Evolutionary conservation across 2,888 invertebrate species (phyloP), one percentile per base, ranked within the genome.

Genomic region (Xanthorhoe spadicearia): DNA sequence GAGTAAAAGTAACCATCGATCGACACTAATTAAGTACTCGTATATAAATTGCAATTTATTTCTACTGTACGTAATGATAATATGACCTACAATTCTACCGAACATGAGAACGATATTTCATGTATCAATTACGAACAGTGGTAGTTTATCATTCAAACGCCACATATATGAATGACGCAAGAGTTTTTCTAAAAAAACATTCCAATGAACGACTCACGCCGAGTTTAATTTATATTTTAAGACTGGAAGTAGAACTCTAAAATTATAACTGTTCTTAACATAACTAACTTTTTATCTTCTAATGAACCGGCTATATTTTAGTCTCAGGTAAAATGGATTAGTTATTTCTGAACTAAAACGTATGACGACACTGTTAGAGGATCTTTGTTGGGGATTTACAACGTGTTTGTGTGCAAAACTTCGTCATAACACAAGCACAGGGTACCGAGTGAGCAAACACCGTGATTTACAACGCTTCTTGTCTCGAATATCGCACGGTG

Each of bases 401-500:
- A 49, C 17, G 19, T 49, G 43, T 3, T 56, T 55, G 51, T 54
- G 49, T 70, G 60, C 62, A 64, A 73, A 69, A 71, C 70, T 67
- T 70, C 64, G 55, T 61, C 70, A 67, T 69, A 69, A 69, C 66
- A 68, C 69, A 72, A 72, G 69, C 57, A 70, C 66, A 68, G 64
- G 51, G 51, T n/a, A 17, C 35, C 51, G 43, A 43, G 57, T 60
- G 69, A 59, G 66, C 58, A 66, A 70, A 64, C 66, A 66, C 64
- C 57, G 54, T 69, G 72, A 69, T 69, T 70, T 70, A 70, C 68
- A 69, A 56, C 66, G 62, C 64, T 68, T 68, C 64, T 68, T 68
- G 69, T 69, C 68, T 64, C 58, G 46, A 66, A 51, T 67, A 68
- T 51, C 59, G 48, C 32, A 51, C 66, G 32, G 23, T 58, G 58